Conservation (phyloP, 1,140 invertebrate genomes). For the Aphidius gifuensis region DNA sequence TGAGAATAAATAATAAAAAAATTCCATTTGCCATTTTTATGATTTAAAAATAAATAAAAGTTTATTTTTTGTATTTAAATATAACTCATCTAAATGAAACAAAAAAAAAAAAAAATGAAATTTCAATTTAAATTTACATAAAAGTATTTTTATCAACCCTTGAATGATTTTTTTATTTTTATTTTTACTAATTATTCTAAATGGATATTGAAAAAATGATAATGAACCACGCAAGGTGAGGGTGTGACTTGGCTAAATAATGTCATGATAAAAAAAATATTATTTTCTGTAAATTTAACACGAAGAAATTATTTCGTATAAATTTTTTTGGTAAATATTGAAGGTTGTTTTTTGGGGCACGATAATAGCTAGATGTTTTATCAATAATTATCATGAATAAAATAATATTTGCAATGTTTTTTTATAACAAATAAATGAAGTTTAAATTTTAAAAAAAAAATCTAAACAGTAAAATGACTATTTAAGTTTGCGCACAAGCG, state of each 20-base stretch:
- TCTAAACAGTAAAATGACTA: slow-evolving; percentile 14
- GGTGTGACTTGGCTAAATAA: slow-evolving; percentile 23
- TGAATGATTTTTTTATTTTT: no score
- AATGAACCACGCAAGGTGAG: slow-evolving; percentile 26
- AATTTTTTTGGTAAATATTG: no score
- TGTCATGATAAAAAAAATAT: not conserved
- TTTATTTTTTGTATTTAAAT: no score
- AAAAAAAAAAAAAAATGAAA: no score
- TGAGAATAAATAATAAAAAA: no score
- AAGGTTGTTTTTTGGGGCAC: not conserved
- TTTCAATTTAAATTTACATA: no score
- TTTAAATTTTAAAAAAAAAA: not conserved
- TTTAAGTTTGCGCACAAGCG: slow-evolving; percentile 9
- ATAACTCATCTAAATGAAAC: no score
- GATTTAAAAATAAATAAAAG: no score
- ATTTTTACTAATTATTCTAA: no score
- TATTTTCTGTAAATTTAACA: not conserved
- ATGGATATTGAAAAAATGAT: not conserved
- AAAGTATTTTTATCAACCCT: no score
- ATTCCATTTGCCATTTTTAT: no score
- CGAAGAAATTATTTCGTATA: no score
- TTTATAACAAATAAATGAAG: not conserved
- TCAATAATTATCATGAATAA: not conserved
- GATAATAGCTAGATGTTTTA: not conserved
- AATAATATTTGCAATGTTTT: not conserved